Evolutionary conservation across 2,888 invertebrate genomes (phyloP), one percentile per base, ranked within the genome.

Genomic region (Chromoteleia sp.): DNA sequence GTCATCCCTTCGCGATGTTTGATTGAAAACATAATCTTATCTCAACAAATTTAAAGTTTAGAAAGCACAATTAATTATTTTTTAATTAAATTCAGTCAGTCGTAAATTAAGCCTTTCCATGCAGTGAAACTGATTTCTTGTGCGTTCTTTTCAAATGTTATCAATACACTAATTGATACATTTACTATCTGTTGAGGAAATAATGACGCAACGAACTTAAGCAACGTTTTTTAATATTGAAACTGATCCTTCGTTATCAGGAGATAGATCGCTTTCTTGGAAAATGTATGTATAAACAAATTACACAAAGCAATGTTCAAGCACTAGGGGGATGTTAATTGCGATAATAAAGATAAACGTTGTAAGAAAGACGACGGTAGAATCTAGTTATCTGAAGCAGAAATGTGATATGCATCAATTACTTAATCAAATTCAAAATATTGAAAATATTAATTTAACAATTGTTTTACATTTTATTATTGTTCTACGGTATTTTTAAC

Each of bases 201-300:
- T 33, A 30, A 54, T 76, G 50, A 76, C 67, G 52, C 59, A 76
- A 76, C 7, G 33, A 21, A 14, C 43, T 68, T 61, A 12, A 45
- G 45, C 41, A 70, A 70, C 12, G 45, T 39, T 76, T 43, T 76
- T 29, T 48, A 61, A 68, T 54, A 45, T 36, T 10, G 29, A 61
- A 61, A 61, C 68, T 76, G 68, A 76, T 61, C 68, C 68, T 61
- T 52, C 43, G 54, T 70, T 76, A 76, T 76, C 76, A 45, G 3
- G n/a, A 52, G 41, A 61, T 14, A 54, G 52, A 61, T 54, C 76
- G 29, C 2, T 33, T 76, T 76, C 54, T 25, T 1, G 29, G 76
- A 76, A 76, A 52, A 36, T 30, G 29, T 36, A 39, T 36, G 15
- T 41, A 50, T 61, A 48, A 58, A 59, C 50, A 56, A 75, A 67